Evolutionary conservation across 2,888 invertebrate genomes (phyloP), one percentile per base, ranked within the genome.

Genomic region (Petrolisthes cinctipes): DNA sequence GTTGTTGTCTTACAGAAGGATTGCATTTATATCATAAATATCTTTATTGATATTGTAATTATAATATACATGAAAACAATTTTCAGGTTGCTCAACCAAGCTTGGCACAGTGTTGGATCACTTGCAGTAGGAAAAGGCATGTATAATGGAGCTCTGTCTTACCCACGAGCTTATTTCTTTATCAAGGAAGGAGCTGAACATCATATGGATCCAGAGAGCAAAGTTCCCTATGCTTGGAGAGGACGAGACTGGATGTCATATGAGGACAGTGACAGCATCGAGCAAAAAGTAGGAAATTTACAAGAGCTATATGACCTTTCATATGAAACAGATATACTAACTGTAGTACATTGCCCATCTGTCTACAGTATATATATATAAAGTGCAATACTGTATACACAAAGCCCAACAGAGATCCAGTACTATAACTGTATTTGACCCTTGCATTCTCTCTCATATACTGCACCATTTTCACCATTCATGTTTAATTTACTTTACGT

Each of bases 241-340:
- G 93, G 94, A 81, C 93, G 93, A 20, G 96, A 97, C 91, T 98
- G 98, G 98, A 94, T 97, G 76, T 97, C 97, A 0, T 97, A 95
- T 92, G 97, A 97, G 90, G 94, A 96, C 91, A 94, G 94, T 54
- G 92, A 94, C 82, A 97, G 97, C 92, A 94, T 96, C 3, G 93
- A 93, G 85, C 94, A 94, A 91, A 97, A 96, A 93, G 95, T 95
- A 92, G 5, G 37, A 37, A 37, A 37, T 37, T 37, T 37, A 37
- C 37, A 1, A 37, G 37, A 37, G 37, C 37, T 37, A 37, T 37
- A 37, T 37, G 37, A 37, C 2, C 37, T 37, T 37, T 37, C 37
- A 37, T 37, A 37, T 37, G 37, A 37, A 37, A 37, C 37, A 37
- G 37, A 37, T 37, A 37, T 37, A 37, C 37, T 37, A 37, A 37